Evolutionary conservation across 2,113 vertebrate genomes (phyloP).

Genomic region (Cephalopterus ornatus): DNA sequence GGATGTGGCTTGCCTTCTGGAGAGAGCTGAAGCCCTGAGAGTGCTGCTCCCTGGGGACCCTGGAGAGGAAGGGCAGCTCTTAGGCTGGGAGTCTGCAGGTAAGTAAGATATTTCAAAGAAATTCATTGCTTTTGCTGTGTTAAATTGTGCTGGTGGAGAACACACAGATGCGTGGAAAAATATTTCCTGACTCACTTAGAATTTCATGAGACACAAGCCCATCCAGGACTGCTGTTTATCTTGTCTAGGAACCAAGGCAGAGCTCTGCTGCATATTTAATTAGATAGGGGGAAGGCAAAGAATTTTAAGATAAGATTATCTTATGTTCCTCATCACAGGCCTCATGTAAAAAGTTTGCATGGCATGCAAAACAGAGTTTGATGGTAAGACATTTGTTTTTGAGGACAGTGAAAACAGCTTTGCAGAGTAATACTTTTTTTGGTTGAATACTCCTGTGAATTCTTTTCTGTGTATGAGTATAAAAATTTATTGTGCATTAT

Average conservation of each 20-base stretch:
- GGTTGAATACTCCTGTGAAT: not conserved
- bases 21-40: not conserved
- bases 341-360: not conserved
- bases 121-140: not conserved
- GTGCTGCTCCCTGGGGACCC: not conserved
- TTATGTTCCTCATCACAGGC: not conserved
- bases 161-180: fast-evolving
- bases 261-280: not conserved
- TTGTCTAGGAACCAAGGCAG: not conserved
- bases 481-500: not conserved
- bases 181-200: not conserved
- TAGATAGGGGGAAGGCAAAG: not conserved
- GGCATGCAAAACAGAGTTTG: not conserved
- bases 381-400: not conserved
- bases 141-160: not conserved
- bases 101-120: not conserved
- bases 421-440: not conserved
- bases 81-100: not conserved
- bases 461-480: not conserved
- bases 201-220: not conserved
- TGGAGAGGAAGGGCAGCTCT: not conserved
- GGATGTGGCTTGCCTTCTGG: not conserved
- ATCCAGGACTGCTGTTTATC: not conserved
- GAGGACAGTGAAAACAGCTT: not conserved
- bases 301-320: constrained; percentile 24